A percentile compares a stretch with the other conserved stretches of the same genome.
These are phyloP conservation scores for Herminia tarsipennalis DNA, from an alignment of 2,888 invertebrate species.

Conservation along the genomic window DNA sequence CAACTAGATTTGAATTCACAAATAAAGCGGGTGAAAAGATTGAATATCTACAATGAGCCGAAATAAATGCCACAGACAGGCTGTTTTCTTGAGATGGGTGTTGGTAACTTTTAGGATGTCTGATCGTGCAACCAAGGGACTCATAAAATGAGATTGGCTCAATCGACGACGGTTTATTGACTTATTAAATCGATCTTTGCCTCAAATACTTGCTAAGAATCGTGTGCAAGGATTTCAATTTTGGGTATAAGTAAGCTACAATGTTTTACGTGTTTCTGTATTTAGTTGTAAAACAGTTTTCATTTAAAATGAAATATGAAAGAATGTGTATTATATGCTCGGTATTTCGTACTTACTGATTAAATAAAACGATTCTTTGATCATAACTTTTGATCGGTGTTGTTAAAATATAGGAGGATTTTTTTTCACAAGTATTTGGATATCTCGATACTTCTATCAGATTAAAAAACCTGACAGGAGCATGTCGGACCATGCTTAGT, in stretches of 20 bases:
- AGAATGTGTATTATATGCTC: background rate
- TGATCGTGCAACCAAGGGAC: constrained; percentile 72
- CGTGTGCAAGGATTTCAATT: constrained; percentile 54
- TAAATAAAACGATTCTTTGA: too few relatives aligned
- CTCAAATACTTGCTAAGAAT: constrained; percentile 60
- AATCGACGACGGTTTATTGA: constrained; percentile 78
- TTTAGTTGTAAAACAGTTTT: constrained; percentile 12
- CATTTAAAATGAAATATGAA: background rate
- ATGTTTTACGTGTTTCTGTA: constrained; percentile 24
- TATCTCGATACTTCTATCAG: too few relatives aligned
- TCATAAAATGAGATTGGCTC: constrained; percentile 80
- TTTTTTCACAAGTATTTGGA: too few relatives aligned
- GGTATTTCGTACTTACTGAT: too few relatives aligned
- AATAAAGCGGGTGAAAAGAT: constrained; percentile 43
- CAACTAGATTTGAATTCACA: constrained; percentile 10
- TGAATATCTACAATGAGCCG: constrained; percentile 47
- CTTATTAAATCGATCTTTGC: constrained; percentile 80
- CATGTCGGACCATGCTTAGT: too few relatives aligned
- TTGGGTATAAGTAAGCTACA: constrained; percentile 43
- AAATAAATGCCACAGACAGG: constrained; percentile 53
- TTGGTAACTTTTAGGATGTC: constrained; percentile 65
- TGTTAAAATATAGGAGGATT: too few relatives aligned
- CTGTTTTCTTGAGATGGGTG: constrained; percentile 55
- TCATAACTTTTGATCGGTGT: too few relatives aligned
- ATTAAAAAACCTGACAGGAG: too few relatives aligned